These are phyloP conservation scores for Ptychadena robeensis DNA, from an alignment of 2,797 vertebrate species.

Conservation along the genomic window DNA sequence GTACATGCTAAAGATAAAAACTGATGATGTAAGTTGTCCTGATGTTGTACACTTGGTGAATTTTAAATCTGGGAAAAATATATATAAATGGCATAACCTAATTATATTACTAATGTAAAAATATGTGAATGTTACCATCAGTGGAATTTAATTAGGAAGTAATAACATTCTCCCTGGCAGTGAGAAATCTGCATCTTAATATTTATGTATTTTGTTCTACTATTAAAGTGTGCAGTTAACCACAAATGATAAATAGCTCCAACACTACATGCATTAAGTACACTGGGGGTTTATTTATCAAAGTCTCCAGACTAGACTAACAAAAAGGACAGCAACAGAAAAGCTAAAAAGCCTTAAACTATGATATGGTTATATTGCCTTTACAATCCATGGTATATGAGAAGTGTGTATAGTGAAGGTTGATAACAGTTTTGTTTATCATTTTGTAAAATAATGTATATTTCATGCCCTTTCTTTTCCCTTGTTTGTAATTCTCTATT, in stretches of 20 bases:
- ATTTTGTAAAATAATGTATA: neutral
- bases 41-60: neutral
- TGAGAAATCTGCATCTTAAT: constrained; percentile 31
- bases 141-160: constrained; percentile 55
- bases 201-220: constrained; percentile 30
- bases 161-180: constrained; percentile 57
- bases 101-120: constrained; percentile 55
- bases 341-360: neutral
- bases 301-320: constrained; percentile 17
- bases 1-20: constrained; percentile 58
- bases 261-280: constrained; percentile 46
- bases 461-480: neutral
- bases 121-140: constrained; percentile 54
- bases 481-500: neutral
- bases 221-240: constrained; percentile 49
- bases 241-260: constrained; percentile 58
- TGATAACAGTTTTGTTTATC: too few relatives aligned
- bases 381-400: neutral
- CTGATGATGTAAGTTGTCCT: neutral
- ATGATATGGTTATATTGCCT: neutral
- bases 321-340: neutral
- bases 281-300: constrained; percentile 47
- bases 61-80: constrained; percentile 34
- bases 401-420: neutral
- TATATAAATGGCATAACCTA: constrained; percentile 56